These are phyloP conservation scores for Drosophila anceps DNA, from an alignment of 2,888 invertebrate species.

Conservation along the genomic window DNA sequence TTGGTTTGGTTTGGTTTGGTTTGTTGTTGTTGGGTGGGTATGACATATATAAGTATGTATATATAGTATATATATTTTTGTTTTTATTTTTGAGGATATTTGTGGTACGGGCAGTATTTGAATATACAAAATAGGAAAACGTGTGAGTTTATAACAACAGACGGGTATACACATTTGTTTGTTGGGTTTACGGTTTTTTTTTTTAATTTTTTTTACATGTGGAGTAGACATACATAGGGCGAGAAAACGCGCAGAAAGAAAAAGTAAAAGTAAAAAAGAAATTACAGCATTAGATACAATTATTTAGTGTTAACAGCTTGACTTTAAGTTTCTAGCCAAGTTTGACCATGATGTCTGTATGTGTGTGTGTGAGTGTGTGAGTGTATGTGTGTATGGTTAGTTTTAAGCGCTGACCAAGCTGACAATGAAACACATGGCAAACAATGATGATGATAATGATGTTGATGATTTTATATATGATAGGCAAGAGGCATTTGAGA, in stretches of 20 bases:
- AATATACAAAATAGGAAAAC: slow-evolving; percentile 67
- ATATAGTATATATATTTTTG: slow-evolving; percentile 20
- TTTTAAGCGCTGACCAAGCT: slow-evolving; percentile 50
- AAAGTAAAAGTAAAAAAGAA: slow-evolving; percentile 81
- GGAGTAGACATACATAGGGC: slow-evolving; percentile 72
- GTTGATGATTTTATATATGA: slow-evolving; percentile 10
- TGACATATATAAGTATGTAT: slow-evolving; percentile 26
- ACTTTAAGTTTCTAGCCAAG: slow-evolving; percentile 32
- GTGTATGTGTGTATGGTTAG: slow-evolving; percentile 38
- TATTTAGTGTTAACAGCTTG: slow-evolving; percentile 56
- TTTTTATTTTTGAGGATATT: slow-evolving; percentile 44
- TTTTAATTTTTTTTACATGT: slow-evolving; percentile 38
- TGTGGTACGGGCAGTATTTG: slow-evolving; percentile 62
- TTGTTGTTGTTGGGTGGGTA: slow-evolving; percentile 51
- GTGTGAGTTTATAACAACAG: slow-evolving; percentile 64
- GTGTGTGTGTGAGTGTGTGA: slow-evolving; percentile 21
- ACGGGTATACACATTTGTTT: slow-evolving; percentile 45
- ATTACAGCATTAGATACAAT: slow-evolving; percentile 83
- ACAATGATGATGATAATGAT: slow-evolving; percentile 16
- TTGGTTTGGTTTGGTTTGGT: slow-evolving; percentile 41
- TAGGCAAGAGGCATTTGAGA: slow-evolving; percentile 43
- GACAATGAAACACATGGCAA: slow-evolving; percentile 21
- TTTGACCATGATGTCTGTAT: slow-evolving; percentile 38
- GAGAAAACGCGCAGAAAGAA: slow-evolving; percentile 71
- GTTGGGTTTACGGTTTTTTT: slow-evolving; percentile 28